Conservation (phyloP, 2,888 invertebrate species). For the Ametastegia equiseti region DNA sequence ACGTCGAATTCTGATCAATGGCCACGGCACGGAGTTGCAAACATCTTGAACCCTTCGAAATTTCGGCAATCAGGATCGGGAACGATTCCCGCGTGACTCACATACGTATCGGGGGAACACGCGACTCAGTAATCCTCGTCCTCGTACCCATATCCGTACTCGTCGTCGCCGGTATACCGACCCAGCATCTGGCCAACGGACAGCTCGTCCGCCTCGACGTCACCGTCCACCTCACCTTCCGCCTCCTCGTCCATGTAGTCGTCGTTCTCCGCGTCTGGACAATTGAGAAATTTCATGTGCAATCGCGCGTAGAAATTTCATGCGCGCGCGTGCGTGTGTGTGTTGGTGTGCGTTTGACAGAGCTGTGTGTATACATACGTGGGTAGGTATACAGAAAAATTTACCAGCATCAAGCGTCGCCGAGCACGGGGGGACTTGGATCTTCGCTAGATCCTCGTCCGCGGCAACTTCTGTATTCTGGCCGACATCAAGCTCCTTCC, state of each 20-base stretch:
- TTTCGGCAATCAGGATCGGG: too few species aligned
- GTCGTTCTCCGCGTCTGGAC: constrained; percentile 11
- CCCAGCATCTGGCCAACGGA: constrained; percentile 70
- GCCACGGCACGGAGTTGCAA: too few species aligned
- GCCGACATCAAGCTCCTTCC: constrained; percentile 22
- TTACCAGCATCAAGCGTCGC: constrained; percentile 12
- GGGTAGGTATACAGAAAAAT: too few species aligned
- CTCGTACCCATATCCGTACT: constrained; percentile 80
- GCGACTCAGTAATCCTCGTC: constrained; percentile 81
- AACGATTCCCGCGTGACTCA: neutral
- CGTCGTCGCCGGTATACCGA: constrained; percentile 81
- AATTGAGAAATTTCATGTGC: neutral
- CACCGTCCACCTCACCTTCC: constrained; percentile 67
- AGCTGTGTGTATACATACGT: neutral
- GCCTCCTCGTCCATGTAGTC: constrained; percentile 59
- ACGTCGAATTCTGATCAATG: too few species aligned
- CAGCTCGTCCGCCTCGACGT: constrained; percentile 69
- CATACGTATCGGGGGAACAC: neutral
- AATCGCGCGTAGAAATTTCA: neutral
- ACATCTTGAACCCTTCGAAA: too few species aligned
- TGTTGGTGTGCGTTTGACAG: neutral
- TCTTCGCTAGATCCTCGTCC: neutral
- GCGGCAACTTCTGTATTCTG: neutral
- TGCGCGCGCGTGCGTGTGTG: neutral
- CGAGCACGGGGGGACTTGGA: neutral